phyloP scores from a whole-genome alignment of 2,888 invertebrate species.

The Cheilosia vernalis region DNA sequence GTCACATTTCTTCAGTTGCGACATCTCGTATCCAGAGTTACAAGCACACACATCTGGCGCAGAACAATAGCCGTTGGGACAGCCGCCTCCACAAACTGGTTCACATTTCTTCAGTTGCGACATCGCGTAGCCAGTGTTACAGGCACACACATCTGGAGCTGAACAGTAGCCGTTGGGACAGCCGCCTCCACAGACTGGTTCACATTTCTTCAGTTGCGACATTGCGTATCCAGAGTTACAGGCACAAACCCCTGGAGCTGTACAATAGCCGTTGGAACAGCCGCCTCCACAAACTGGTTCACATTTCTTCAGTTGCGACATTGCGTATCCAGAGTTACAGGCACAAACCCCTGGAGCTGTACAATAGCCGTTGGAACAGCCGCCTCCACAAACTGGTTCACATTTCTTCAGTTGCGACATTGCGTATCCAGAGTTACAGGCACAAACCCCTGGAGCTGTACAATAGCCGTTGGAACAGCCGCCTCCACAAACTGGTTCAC shows the following conservation, averaged over 20 bases:
- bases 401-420: too few species aligned
- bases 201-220: neutral
- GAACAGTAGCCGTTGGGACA: neutral
- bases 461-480: too few species aligned
- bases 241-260: slow-evolving; percentile 9
- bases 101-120: neutral
- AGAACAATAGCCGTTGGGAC: neutral
- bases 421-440: too few species aligned
- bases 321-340: slow-evolving; percentile 81
- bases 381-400: slow-evolving; percentile 43
- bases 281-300: slow-evolving; percentile 59
- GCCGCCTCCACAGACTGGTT: neutral
- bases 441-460: too few species aligned
- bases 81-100: neutral
- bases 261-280: slow-evolving; percentile 79
- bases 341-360: slow-evolving; percentile 84
- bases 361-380: slow-evolving; percentile 1
- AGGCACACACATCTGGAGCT: neutral
- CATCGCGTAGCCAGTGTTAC: neutral
- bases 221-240: neutral
- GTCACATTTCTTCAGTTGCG: too few species aligned
- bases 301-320: slow-evolving; percentile 9
- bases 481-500: too few species aligned
- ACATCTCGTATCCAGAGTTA: too few species aligned
- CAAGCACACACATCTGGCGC: too few species aligned